These are phyloP conservation scores for Xiphophorus hellerii DNA, from an alignment of 2,113 vertebrate genomes.

Conservation along the genomic window DNA sequence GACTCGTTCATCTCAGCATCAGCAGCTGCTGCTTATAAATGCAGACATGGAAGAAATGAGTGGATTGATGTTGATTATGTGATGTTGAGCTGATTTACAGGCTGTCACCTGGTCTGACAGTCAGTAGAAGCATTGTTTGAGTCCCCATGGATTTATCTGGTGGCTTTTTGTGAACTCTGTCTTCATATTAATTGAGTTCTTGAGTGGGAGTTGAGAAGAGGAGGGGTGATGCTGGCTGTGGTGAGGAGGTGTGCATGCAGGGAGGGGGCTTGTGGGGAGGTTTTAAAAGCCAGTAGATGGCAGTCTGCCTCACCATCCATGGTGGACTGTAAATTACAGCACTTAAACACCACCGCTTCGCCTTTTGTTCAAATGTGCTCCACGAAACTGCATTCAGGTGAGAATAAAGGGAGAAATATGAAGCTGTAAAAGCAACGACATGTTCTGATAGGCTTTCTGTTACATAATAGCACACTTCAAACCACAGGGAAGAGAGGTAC, in stretches of 20 bases:
- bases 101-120: neutral
- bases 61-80: neutral
- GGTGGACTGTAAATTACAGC: conserved; percentile 40
- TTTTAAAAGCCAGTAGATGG: conserved; percentile 73
- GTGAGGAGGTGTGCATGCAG: neutral
- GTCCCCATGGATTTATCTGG: neutral
- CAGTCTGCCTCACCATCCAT: conserved; percentile 60
- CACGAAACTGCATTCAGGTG: neutral
- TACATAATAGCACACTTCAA: conserved; percentile 1
- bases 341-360: conserved; percentile 24
- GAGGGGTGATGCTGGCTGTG: neutral
- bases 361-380: conserved; percentile 35
- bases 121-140: neutral
- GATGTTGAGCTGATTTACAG: neutral
- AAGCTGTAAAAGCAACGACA: conserved; percentile 2
- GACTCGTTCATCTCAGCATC: neutral
- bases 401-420: conserved; percentile 15
- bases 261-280: neutral
- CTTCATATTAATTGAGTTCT: conserved; percentile 2
- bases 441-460: neutral
- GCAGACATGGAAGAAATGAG: neutral
- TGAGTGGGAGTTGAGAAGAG: conserved; percentile 39
- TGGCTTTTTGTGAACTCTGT: conserved; percentile 2
- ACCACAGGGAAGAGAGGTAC: neutral
- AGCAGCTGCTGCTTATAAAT: neutral